Percentiles rank a stretch among this genome's conserved stretches.
Evolutionary conservation across 1,140 invertebrate genomes (phyloP).

Genomic region (Zaprionus ghesquierei): DNA sequence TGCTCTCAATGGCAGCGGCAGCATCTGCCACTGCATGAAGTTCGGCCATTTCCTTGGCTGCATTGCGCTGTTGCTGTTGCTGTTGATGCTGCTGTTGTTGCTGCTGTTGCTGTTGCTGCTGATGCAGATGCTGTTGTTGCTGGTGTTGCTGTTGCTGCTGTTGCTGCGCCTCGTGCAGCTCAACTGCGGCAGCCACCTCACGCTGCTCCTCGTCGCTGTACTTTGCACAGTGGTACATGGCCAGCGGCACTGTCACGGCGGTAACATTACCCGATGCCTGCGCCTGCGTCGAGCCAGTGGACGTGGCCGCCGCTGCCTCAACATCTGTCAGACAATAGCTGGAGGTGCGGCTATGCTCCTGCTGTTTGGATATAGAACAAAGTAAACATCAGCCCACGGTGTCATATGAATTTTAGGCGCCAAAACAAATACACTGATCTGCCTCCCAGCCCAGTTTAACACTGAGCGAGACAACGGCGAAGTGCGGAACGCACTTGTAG

Average conservation of each 20-base stretch:
- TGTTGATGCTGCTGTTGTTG: constrained; percentile 20
- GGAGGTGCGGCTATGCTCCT: constrained; percentile 64
- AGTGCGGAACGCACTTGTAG: neutral
- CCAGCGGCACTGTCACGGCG: constrained; percentile 54
- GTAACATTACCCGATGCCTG: constrained; percentile 41
- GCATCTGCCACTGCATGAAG: constrained; percentile 59
- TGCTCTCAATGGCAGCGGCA: constrained; percentile 33
- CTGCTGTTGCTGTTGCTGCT: constrained; percentile 33
- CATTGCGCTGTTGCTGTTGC: constrained; percentile 53
- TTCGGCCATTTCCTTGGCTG: constrained; percentile 58
- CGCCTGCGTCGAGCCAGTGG: constrained; percentile 19
- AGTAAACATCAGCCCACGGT: neutral
- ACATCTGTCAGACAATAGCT: constrained; percentile 71
- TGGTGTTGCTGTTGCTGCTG: constrained; percentile 45
- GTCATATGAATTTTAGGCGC: constrained; percentile 33
- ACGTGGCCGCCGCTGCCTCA: constrained; percentile 46
- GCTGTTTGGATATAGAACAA: constrained; percentile 12
- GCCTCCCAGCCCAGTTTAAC: no score
- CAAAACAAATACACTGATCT: constrained; percentile 22
- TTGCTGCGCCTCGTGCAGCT: constrained; percentile 53
- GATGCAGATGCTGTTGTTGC: constrained; percentile 35
- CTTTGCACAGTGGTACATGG: constrained; percentile 62
- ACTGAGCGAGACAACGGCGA: no score
- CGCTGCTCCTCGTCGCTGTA: constrained; percentile 66
- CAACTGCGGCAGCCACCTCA: constrained; percentile 39